phyloP scores from a whole-genome alignment of 2,888 invertebrate species.

The Pilophorus perplexus region DNA sequence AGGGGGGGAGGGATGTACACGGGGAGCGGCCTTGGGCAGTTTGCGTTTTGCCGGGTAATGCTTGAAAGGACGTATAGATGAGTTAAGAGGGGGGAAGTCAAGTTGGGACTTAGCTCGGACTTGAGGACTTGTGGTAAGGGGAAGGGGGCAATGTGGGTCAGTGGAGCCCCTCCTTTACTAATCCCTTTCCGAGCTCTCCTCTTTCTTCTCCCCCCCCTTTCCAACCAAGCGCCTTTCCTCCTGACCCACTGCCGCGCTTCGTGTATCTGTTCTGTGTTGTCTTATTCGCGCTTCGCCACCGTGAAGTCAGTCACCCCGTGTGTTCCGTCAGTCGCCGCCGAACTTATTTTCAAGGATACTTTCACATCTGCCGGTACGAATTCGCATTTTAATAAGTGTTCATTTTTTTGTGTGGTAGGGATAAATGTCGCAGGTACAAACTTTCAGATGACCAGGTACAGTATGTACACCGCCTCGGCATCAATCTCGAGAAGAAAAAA shows the following conservation, averaged over 20 bases:
- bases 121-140: no score
- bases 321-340: conserved; percentile 7
- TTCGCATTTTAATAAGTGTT: no score
- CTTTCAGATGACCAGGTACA: no score
- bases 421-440: no score
- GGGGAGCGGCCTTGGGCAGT: background rate
- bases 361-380: background rate
- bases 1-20: conserved; percentile 10
- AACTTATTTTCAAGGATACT: background rate
- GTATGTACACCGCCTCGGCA: background rate
- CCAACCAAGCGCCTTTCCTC: background rate
- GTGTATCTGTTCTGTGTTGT: no score
- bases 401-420: no score
- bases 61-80: no score
- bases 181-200: background rate
- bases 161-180: background rate
- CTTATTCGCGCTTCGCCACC: background rate
- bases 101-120: no score
- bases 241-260: background rate
- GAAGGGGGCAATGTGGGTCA: conserved; percentile 18
- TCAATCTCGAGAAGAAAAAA: background rate
- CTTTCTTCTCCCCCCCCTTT: background rate
- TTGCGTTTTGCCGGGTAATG: no score
- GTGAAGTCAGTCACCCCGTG: conserved; percentile 10
- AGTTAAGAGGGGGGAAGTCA: no score